Evolutionary conservation across 2,888 invertebrate genomes (phyloP), one percentile per base, ranked within the genome.

Genomic region (Chloroclysta siterata): DNA sequence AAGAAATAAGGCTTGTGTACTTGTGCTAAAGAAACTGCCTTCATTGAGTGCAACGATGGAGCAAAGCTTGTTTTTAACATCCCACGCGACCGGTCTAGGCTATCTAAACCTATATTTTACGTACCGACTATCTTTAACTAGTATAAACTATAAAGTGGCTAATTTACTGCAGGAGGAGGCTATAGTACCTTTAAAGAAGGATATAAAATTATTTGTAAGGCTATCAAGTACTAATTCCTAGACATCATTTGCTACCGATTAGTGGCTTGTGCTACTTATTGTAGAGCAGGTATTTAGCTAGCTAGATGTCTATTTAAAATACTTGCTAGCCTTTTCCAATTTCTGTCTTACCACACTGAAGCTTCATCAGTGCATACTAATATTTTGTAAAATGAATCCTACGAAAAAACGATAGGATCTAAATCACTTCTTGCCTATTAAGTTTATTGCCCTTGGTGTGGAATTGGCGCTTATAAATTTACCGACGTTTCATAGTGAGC

Each of bases 41-140:
- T 48, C 47, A 55, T 36, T 28, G 48, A 56, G 48, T 28, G 33
- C 15, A 39, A 48, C 47, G 48, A 48, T 56, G 51, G 52, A 65
- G 59, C 53, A 57, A 58, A 67, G 60, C 68, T 67, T 68, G 71
- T 65, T 66, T 55, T 59, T 55, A 50, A 61, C 69, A 65, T 59
- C 72, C 72, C 69, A 72, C 72, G 58, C 66, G 53, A 81, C 81
- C 81, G 78, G 81, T 80, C 76, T 74, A 77, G 75, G 71, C 69
- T 64, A 71, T 69, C 71, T 72, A 65, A 73, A 75, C 73, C 76
- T 76, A 69, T 76, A 72, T 68, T 70, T 68, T 63, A 68, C 55
- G 41, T 60, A 60, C 50, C 50, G 10, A 15, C 55, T 56, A 52
- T 57, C 52, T 50, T 46, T 17, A 46, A 46, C 46, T 17, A 11